A percentile compares a stretch with the other conserved stretches of the same genome.
These are phyloP conservation scores for Drosophila micromelanica DNA, from an alignment of 1,140 invertebrate species.

Conservation along the genomic window DNA sequence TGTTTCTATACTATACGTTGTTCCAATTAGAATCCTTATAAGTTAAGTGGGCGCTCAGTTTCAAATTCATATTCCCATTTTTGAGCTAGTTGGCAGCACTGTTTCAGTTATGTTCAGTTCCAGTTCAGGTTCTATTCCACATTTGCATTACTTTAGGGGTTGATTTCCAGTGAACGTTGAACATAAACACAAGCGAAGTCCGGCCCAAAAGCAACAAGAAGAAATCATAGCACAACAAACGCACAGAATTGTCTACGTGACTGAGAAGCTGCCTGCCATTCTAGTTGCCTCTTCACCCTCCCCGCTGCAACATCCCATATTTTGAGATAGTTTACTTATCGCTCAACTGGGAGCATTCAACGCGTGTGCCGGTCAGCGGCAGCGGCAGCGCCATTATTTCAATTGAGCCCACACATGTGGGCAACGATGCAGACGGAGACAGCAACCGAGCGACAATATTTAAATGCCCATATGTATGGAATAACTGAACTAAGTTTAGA, in stretches of 20 bases:
- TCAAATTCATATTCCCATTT: conserved; percentile 2
- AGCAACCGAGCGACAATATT: conserved; percentile 18
- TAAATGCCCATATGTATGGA: conserved; percentile 24
- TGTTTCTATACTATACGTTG: too few relatives aligned
- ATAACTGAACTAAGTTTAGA: conserved; percentile 14
- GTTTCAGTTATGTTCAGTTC: not conserved
- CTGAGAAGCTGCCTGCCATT: conserved; percentile 43
- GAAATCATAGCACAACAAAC: conserved; percentile 66
- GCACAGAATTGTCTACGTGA: conserved; percentile 72
- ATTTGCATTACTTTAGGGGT: conserved; percentile 37
- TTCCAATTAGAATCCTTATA: not conserved
- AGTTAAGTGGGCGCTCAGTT: not conserved
- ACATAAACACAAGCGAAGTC: conserved; percentile 51
- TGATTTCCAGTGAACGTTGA: conserved; percentile 46
- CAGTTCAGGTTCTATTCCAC: conserved; percentile 26
- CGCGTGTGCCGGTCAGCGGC: conserved; percentile 45
- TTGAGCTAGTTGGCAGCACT: conserved; percentile 44
- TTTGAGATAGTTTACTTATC: conserved; percentile 60
- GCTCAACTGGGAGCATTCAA: conserved; percentile 41
- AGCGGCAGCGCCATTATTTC: conserved; percentile 30
- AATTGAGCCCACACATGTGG: conserved; percentile 43
- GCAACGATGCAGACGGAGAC: conserved; percentile 12
- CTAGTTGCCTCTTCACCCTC: conserved; percentile 5
- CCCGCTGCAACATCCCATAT: not conserved
- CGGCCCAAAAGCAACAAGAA: conserved; percentile 15